A percentile compares a stretch with the other conserved stretches of the same genome.
phyloP scores from a whole-genome alignment of 2,797 vertebrate genomes.

The Chaunax sp. region DNA sequence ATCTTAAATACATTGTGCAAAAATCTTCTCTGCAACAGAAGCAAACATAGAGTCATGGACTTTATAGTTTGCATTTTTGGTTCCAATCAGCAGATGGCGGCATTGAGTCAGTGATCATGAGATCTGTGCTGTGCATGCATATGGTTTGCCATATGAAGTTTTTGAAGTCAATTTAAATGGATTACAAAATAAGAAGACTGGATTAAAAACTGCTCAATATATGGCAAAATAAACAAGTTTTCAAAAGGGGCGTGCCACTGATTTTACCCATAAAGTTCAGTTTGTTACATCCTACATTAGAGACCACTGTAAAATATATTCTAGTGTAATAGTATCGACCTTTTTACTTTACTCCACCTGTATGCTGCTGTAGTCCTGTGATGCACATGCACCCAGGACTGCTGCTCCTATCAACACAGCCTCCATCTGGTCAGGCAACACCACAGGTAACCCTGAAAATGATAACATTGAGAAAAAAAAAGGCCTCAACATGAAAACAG shows the following conservation, averaged over 20 bases:
- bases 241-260: background rate
- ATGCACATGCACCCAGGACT: conserved; percentile 93
- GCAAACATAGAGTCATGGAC: background rate
- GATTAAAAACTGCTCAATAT: background rate
- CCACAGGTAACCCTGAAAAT: conserved; percentile 89
- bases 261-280: too few species aligned
- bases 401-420: conserved; percentile 94
- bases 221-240: background rate
- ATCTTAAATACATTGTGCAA: conserved; percentile 8
- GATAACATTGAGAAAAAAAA: background rate
- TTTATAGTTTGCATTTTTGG: background rate
- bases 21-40: conserved; percentile 13
- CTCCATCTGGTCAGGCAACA: conserved; percentile 91
- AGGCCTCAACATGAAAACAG: background rate
- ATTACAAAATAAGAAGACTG: background rate
- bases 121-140: background rate
- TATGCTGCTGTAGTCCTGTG: conserved; percentile 88
- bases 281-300: too few species aligned
- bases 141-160: background rate
- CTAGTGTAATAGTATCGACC: too few species aligned
- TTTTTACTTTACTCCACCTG: too few species aligned
- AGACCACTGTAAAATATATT: too few species aligned
- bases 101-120: conserved; percentile 32
- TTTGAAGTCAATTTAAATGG: conserved; percentile 10
- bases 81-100: conserved; percentile 61